Base-by-base conservation (phyloP, 2,113 vertebrate species). In the Dipodomys merriami region DNA sequence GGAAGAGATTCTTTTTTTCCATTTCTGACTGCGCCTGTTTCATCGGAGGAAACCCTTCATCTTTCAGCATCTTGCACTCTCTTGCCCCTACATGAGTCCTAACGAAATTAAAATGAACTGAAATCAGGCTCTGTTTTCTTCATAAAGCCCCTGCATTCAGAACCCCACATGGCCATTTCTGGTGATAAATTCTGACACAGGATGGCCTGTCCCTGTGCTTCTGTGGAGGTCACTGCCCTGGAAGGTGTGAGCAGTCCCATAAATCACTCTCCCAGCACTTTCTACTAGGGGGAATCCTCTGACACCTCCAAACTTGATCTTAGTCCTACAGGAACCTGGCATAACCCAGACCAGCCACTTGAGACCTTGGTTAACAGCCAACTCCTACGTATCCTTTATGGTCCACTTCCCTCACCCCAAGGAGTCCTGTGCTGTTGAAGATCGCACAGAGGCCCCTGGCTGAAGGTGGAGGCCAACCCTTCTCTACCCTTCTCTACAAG, bases 231-330 rank as follows among this genome's bases (percentile, higher is more conserved):
- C 4, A 19, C 3, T 2, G 4, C 18, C 8, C 13, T 5, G 57
- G 71, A 33, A n/a, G 1, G 3, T 4, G 15, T 23, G 53, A 13
- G 2, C 19, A 11, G 29, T 3, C 18, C 53, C 22, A 15, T 22
- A 67, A 9, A 44, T 83, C 77, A 44, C 29, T 3, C 29, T 60
- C 12, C 7, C 7, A 15, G 29, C 23, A 12, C 33, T 67, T 33
- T n/a, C n/a, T 16, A 9, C 1, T 0, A n/a, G n/a, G 1, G 1
- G 30, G 9, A 74, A n/a, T n/a, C 64, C 35, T 53, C 46, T 0
- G 22, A 20, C 39, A 60, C 7, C 60, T n/a, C 15, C 9, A 18
- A 29, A 10, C 2, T 60, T 25, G 1, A 7, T 29, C 15, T 79
- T 44, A 1, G 19, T 39, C 67, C 39, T 33, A 12, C 11, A 10